phyloP scores from a whole-genome alignment of 2,888 invertebrate genomes.

The Hypercompe scribonia region DNA sequence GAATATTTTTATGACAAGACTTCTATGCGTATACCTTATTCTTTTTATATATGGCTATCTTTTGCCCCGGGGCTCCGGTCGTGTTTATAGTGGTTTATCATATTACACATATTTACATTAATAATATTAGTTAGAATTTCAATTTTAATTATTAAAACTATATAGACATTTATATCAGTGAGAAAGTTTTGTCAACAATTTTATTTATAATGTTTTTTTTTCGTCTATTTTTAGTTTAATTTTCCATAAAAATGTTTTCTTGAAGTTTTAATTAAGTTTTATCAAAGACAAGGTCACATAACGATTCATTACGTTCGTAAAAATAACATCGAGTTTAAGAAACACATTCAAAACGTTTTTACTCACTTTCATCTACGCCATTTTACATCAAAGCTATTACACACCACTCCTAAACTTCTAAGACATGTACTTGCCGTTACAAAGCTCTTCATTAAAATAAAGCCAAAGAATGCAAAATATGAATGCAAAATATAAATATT shows the following conservation, averaged over 20 bases:
- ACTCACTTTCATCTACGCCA: not conserved
- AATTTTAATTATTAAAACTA: no score
- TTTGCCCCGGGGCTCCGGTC: no score
- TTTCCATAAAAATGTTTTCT: not conserved
- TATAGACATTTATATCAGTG: not conserved
- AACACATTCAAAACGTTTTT: not conserved
- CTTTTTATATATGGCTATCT: no score
- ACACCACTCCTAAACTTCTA: not conserved
- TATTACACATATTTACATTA: not conserved
- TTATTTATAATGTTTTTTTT: not conserved
- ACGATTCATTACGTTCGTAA: not conserved
- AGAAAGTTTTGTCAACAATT: not conserved
- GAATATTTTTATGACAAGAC: no score
- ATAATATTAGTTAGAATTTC: not conserved
- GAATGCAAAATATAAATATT: not conserved
- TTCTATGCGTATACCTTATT: no score
- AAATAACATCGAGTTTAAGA: not conserved
- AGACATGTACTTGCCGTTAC: not conserved
- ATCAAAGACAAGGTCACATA: not conserved
- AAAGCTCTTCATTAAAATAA: not conserved
- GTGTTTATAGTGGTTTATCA: no score
- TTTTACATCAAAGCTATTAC: not conserved
- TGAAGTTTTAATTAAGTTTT: no score
- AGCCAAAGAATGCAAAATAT: not conserved
- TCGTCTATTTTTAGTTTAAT: not conserved